Base-by-base conservation (phyloP, 2,888 invertebrate genomes). In the Eubasilissa splendida region DNA sequence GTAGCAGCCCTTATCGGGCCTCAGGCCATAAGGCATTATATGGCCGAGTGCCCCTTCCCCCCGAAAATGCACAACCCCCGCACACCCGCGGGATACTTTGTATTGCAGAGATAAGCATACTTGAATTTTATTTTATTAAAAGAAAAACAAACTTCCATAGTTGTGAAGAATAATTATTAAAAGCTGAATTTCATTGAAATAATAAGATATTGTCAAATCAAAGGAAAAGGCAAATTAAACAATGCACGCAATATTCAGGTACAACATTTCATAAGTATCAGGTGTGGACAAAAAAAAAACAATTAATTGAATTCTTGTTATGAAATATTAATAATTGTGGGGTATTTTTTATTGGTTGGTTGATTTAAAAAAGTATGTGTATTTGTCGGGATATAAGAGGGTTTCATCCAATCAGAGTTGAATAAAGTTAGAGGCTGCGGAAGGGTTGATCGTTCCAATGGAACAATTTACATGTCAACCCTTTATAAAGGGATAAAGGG, bases 1-100 rank as follows among this genome's bases (percentile, higher is more conserved):
- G 56, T 63, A 42, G 58, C 31, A 11, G 80, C 60, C 76, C 83
- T 80, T 81, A 82, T 82, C 82, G 60, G 65, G 31, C 68, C 82
- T 70, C 50, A 31, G 75, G 75, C 65, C 66, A 63, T 42, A 33
- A 59, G 42, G 63, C 59, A 60, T 58, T 73, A 73, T 73, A 58
- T 73, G 73, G 73, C 33, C 73, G 33, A 63, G 60, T 52, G 31
- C 33, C 42, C 60, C 60, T 50, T 2, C 71, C 9, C 68, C 12
- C 76, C 60, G 65, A 31, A 56, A 22, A 22, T 66, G 31, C 54
- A 22, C 66, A 11, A 53, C 68, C 68, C 33, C 76, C n/a, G 42
- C 63, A 33, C 77, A 50, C 42, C 56, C 33, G 11, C 52, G n/a
- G 65, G 66, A 56, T 70, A 77, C 68, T 58, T 56, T 31, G 77